Conservation (phyloP, 2,888 invertebrate genomes). For the Yponomeuta evonymella region DNA sequence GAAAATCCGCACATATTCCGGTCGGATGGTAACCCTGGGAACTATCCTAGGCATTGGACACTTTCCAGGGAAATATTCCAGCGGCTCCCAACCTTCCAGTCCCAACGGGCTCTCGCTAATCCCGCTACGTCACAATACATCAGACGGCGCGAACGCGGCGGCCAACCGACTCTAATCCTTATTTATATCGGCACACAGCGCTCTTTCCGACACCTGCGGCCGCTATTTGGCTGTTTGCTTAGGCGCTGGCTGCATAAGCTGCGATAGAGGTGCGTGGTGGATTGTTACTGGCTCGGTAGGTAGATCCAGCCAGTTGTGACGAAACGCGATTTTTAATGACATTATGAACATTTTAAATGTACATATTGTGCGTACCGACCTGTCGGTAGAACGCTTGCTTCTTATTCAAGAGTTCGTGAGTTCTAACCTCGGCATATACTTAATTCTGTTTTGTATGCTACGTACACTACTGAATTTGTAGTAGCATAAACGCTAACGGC, state of each 20-base stretch:
- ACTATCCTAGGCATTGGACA: too few relatives aligned
- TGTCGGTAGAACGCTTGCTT: too few relatives aligned
- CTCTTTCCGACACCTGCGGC: slow-evolving; percentile 18
- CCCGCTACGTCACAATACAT: slow-evolving; percentile 1
- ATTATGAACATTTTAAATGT: too few relatives aligned
- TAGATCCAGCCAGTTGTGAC: neutral
- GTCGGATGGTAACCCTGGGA: too few relatives aligned
- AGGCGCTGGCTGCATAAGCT: neutral
- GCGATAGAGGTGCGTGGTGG: neutral
- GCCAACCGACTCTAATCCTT: slow-evolving; percentile 3
- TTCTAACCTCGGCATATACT: too few relatives aligned
- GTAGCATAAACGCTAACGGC: too few relatives aligned
- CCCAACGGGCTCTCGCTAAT: neutral
- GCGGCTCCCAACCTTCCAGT: neutral
- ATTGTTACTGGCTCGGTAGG: neutral
- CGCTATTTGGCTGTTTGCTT: neutral
- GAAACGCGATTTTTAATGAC: too few relatives aligned
- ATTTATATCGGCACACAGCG: slow-evolving; percentile 15
- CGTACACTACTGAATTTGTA: too few relatives aligned
- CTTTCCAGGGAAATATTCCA: neutral
- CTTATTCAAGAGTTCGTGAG: too few relatives aligned
- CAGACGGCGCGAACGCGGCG: slow-evolving; percentile 8
- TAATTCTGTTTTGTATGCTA: too few relatives aligned
- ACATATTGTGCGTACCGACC: too few relatives aligned
- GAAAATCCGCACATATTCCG: too few relatives aligned